Percentiles rank a stretch among this genome's conserved stretches.
Conservation (phyloP, 2,888 invertebrate genomes). For the Sphaerophoria taeniata region DNA sequence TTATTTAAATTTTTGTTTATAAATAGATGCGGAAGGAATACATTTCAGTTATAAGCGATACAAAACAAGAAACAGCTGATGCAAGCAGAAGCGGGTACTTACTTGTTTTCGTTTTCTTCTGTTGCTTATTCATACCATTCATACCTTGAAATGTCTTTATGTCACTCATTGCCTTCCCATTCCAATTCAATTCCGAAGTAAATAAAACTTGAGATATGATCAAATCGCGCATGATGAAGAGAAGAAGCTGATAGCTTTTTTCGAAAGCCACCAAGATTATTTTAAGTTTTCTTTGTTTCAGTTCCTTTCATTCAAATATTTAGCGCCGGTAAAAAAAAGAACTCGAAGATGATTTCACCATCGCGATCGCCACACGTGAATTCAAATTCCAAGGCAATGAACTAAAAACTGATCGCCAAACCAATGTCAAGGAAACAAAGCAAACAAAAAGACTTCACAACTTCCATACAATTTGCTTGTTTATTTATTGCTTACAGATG, state of each 20-base stretch:
- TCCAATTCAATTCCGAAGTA: too few relatives aligned
- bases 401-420: constrained; percentile 1
- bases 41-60: neutral
- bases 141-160: too few relatives aligned
- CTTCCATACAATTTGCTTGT: constrained; percentile 36
- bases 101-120: neutral
- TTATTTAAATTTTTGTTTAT: constrained; percentile 6
- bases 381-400: neutral
- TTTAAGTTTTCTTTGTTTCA: too few relatives aligned
- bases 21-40: neutral
- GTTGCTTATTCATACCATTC: constrained; percentile 9
- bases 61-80: constrained; percentile 29
- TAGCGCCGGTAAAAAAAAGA: neutral
- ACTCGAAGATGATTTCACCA: neutral
- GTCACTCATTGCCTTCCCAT: too few relatives aligned
- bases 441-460: constrained; percentile 10
- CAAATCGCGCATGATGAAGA: too few relatives aligned
- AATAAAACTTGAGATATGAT: too few relatives aligned
- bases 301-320: neutral
- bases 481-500: constrained; percentile 66
- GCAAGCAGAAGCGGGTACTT: neutral
- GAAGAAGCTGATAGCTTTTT: too few relatives aligned
- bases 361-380: neutral
- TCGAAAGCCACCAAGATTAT: neutral
- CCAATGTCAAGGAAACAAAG: constrained; percentile 2